phyloP scores from a whole-genome alignment of 2,113 vertebrate genomes.

The Axis porcinus region DNA sequence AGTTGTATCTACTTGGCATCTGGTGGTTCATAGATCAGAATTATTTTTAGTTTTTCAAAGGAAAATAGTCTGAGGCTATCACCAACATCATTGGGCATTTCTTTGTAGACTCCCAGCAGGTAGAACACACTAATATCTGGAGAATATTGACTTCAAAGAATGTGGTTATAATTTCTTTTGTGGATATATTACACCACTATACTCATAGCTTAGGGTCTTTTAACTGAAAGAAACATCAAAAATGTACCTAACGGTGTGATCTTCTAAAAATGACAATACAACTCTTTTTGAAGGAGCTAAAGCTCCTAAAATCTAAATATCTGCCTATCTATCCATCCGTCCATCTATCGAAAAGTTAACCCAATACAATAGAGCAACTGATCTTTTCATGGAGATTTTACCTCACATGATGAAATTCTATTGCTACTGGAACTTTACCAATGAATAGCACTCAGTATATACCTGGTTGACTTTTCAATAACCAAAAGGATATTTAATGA shows the following conservation, averaged over 20 bases:
- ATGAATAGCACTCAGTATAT: not conserved
- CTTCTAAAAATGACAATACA: not conserved
- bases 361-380: not conserved
- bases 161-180: not conserved
- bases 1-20: not conserved
- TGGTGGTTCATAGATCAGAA: not conserved
- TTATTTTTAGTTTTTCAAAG: not conserved
- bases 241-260: not conserved
- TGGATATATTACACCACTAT: constrained; percentile 6
- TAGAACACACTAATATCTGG: constrained; percentile 85
- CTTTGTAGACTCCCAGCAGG: constrained; percentile 83
- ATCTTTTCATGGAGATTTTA: not conserved
- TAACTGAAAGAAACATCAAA: constrained; percentile 44
- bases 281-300: not conserved
- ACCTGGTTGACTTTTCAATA: not conserved
- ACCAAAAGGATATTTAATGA: not conserved
- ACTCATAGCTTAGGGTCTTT: constrained; percentile 57
- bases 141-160: constrained; percentile 81
- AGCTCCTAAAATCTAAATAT: not conserved
- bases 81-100: constrained; percentile 75
- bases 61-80: constrained; percentile 58
- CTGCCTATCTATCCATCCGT: not conserved
- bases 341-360: not conserved
- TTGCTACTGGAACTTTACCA: not conserved
- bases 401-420: not conserved